These are phyloP conservation scores for Tuta absoluta DNA, from an alignment of 2,888 invertebrate genomes.

Conservation along the genomic window DNA sequence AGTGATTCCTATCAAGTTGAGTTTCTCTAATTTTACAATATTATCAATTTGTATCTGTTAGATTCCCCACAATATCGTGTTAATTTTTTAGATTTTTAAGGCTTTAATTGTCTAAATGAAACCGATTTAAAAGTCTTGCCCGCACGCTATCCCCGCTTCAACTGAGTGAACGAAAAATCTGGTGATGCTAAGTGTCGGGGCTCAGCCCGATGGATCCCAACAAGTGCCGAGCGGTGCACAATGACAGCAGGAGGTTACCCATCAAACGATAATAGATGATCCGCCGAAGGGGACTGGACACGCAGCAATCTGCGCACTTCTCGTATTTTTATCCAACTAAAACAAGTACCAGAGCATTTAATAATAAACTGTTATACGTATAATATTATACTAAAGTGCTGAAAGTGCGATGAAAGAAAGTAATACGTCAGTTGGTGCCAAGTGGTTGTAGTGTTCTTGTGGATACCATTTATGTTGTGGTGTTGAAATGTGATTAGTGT, in stretches of 20 bases:
- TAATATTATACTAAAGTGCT: constrained; percentile 18
- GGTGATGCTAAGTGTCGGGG: constrained; percentile 5
- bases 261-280: constrained; percentile 76
- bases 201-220: constrained; percentile 1
- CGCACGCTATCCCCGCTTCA: too few species aligned
- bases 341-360: constrained; percentile 42
- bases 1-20: too few species aligned
- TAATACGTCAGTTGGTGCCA: constrained; percentile 19
- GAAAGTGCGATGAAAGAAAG: constrained; percentile 12
- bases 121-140: too few species aligned
- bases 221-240: constrained; percentile 44
- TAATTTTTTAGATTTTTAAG: too few species aligned
- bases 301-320: constrained; percentile 64
- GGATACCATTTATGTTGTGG: constrained; percentile 10
- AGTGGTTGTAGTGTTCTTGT: constrained; percentile 10
- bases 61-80: too few species aligned
- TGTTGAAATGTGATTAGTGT: not conserved
- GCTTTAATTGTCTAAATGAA: too few species aligned
- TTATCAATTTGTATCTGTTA: too few species aligned
- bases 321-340: constrained; percentile 33
- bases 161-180: not conserved
- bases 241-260: constrained; percentile 72
- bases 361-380: constrained; percentile 55
- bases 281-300: constrained; percentile 67
- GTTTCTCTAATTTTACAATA: too few species aligned